Conservation (phyloP, 23 tunicate genomes). For the Phallusia fumigata region DNA sequence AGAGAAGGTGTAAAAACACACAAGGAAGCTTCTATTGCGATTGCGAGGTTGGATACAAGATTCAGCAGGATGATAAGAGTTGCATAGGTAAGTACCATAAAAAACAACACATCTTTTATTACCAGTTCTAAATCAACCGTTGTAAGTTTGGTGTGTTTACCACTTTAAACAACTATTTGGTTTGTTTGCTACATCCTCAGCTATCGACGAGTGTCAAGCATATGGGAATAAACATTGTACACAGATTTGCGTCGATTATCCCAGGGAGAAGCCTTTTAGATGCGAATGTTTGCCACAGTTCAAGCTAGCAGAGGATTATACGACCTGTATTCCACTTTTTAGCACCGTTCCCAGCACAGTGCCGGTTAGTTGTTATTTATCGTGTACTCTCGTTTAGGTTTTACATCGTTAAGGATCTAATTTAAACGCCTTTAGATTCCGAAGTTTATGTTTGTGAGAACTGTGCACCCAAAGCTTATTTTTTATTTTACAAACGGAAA, state of each 20-base stretch:
- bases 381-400: too few relatives aligned
- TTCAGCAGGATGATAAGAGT: constrained; percentile 27
- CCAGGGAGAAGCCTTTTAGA: constrained; percentile 58
- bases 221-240: constrained; percentile 51
- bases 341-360: background rate
- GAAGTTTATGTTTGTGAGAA: too few relatives aligned
- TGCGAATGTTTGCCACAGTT: constrained; percentile 45
- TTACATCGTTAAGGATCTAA: too few relatives aligned
- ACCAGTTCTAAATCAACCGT: too few relatives aligned
- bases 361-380: background rate
- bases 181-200: constrained; percentile 21
- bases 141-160: too few relatives aligned
- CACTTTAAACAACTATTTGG: too few relatives aligned
- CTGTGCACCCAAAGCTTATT: too few relatives aligned
- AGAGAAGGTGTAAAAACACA: constrained; percentile 69
- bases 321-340: constrained; percentile 43
- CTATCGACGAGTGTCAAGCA: constrained; percentile 72
- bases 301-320: constrained; percentile 50
- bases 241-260: constrained; percentile 57
- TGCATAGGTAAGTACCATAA: constrained; percentile 49
- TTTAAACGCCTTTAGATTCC: too few relatives aligned
- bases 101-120: too few relatives aligned
- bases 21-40: constrained; percentile 58
- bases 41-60: constrained; percentile 68
- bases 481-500: too few relatives aligned